A percentile compares a stretch with the other conserved stretches of the same genome.
These are phyloP conservation scores for Pseudopodoces humilis DNA, from an alignment of 2,113 vertebrate species.

Conservation along the genomic window DNA sequence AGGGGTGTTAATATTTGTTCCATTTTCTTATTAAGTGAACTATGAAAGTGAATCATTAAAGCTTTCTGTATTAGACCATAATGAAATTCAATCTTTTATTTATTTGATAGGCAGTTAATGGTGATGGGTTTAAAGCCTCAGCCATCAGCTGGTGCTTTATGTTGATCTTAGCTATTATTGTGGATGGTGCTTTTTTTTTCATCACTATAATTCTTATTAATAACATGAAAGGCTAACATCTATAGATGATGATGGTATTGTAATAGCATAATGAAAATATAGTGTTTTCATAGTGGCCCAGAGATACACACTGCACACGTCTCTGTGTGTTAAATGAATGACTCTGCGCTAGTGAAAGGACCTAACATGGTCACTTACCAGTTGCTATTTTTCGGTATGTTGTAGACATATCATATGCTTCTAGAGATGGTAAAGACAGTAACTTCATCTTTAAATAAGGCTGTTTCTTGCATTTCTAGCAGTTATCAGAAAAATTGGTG, in stretches of 20 bases:
- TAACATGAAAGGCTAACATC: neutral
- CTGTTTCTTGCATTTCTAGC: neutral
- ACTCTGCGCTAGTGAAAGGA: neutral
- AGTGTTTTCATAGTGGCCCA: neutral
- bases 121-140: neutral
- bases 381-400: neutral
- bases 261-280: neutral
- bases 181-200: neutral
- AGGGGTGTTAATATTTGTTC: neutral
- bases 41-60: neutral
- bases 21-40: neutral
- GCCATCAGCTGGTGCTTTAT: neutral
- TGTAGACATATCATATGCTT: neutral
- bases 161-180: neutral
- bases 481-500: neutral
- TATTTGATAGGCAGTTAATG: neutral
- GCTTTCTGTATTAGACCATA: neutral
- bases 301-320: neutral
- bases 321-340: neutral
- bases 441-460: neutral
- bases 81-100: neutral
- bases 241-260: neutral
- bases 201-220: neutral
- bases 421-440: neutral
- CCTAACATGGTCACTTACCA: fast-evolving